These are phyloP conservation scores for Drosophila mauritiana DNA, from an alignment of 1,140 invertebrate genomes.

Conservation along the genomic window DNA sequence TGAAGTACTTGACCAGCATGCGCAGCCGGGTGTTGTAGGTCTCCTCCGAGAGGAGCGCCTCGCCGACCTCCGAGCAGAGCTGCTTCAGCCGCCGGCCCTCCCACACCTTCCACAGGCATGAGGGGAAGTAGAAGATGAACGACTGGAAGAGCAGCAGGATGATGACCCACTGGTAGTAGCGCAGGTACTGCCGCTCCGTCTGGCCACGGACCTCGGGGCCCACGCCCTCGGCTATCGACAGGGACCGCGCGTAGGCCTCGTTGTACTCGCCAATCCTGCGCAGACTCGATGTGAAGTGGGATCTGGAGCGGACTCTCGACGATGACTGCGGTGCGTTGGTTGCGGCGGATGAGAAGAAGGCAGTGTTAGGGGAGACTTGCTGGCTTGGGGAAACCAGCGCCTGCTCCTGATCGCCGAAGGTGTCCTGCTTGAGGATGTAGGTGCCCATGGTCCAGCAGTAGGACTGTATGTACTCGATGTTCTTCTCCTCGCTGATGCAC, in stretches of 20 bases:
- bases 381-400: neutral
- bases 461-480: conserved; percentile 88
- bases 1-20: conserved; percentile 86
- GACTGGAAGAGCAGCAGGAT: conserved; percentile 93
- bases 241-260: conserved; percentile 63
- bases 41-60: conserved; percentile 78
- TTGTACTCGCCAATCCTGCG: conserved; percentile 45
- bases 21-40: conserved; percentile 86
- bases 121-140: conserved; percentile 89
- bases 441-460: conserved; percentile 93
- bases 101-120: conserved; percentile 91
- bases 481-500: conserved; percentile 86
- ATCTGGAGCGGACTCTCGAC: neutral
- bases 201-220: conserved; percentile 74
- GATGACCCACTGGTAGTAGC: conserved; percentile 96
- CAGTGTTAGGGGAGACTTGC: neutral
- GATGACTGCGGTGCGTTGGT: neutral
- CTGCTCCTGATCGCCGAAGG: neutral
- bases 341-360: neutral
- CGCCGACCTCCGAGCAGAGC: conserved; percentile 85
- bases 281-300: conserved; percentile 5
- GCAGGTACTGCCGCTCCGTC: conserved; percentile 87
- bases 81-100: conserved; percentile 88
- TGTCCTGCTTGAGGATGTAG: conserved; percentile 86
- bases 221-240: conserved; percentile 71